phyloP scores from a whole-genome alignment of 2,113 vertebrate species.

The Cyphomyrus plagiostoma region DNA sequence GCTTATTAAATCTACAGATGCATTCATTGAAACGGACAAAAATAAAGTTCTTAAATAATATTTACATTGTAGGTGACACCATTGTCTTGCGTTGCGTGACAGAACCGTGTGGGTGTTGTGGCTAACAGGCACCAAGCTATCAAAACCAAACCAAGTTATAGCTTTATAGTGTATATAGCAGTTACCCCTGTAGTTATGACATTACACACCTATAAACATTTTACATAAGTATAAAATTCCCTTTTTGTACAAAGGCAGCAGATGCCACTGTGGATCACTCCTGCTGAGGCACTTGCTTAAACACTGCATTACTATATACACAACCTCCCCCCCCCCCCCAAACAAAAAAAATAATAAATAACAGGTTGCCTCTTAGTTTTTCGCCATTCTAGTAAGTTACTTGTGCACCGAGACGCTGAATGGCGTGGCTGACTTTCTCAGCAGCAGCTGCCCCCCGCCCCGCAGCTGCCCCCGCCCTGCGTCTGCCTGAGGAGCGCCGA shows the following conservation, averaged over 20 bases:
- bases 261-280: background rate
- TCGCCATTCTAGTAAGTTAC: background rate
- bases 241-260: background rate
- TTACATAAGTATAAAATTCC: background rate
- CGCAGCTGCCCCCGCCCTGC: too few species aligned
- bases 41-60: constrained; percentile 11
- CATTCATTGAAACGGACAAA: constrained; percentile 65
- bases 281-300: background rate
- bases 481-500: background rate
- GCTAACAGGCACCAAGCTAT: background rate
- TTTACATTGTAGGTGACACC: background rate
- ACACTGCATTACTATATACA: background rate
- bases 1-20: constrained; percentile 43
- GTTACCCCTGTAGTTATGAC: background rate
- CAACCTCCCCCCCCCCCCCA: too few species aligned
- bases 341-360: background rate
- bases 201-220: background rate
- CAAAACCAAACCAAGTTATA: background rate
- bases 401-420: background rate
- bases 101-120: background rate
- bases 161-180: background rate
- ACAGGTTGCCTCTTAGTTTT: background rate
- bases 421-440: background rate
- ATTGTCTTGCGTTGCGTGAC: background rate
- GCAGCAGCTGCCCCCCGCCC: background rate